Evolutionary conservation across 1,140 invertebrate genomes (phyloP).

Genomic region (Drosophila pandora): DNA sequence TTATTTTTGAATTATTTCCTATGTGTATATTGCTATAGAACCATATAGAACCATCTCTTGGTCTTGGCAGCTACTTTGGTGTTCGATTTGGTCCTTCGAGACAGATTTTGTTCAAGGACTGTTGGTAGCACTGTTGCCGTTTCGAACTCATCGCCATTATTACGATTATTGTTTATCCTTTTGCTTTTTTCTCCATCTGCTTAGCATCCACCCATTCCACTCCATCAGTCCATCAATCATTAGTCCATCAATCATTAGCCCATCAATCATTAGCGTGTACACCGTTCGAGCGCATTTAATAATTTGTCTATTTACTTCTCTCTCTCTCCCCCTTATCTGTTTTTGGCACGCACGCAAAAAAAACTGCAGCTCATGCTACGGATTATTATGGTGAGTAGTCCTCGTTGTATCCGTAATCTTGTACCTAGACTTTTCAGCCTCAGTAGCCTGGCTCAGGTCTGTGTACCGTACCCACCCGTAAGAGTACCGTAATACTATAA

Average conservation of each 20-base stretch:
- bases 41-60: no score
- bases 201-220: slow-evolving; percentile 2
- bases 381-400: slow-evolving; percentile 99
- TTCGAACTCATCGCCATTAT: slow-evolving; percentile 2
- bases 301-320: slow-evolving; percentile 80
- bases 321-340: slow-evolving; percentile 68
- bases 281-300: slow-evolving; percentile 72
- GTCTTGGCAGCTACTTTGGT: neutral
- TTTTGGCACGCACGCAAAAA: slow-evolving; percentile 80
- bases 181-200: slow-evolving; percentile 10
- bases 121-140: slow-evolving; percentile 23
- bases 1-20: neutral
- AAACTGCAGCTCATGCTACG: slow-evolving; percentile 93
- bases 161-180: slow-evolving; percentile 13
- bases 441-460: slow-evolving; percentile 22
- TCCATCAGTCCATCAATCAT: slow-evolving; percentile 2
- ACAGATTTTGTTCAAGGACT: neutral
- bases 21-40: neutral
- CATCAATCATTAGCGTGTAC: slow-evolving; percentile 43
- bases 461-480: slow-evolving; percentile 31
- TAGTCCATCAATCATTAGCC: slow-evolving; percentile 3
- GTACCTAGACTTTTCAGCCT: slow-evolving; percentile 58
- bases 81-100: neutral
- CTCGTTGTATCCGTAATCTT: slow-evolving; percentile 85
- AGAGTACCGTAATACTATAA: slow-evolving; percentile 21